Percentiles rank a stretch among this genome's conserved stretches.
Evolutionary conservation across 2,797 vertebrate species (phyloP).

Genomic region (Crocodylus rhombifer): DNA sequence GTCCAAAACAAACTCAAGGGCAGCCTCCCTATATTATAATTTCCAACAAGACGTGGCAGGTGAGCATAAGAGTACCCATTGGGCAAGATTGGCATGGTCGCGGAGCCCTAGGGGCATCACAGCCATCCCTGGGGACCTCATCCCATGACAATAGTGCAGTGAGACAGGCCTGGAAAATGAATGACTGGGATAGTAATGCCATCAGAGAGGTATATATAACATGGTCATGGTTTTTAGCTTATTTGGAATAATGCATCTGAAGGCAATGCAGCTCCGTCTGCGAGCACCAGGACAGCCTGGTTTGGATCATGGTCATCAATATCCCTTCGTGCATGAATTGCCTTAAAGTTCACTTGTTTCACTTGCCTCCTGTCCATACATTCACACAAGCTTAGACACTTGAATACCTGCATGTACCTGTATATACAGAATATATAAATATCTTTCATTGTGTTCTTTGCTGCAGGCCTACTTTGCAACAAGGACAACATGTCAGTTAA

Average conservation of each 20-base stretch:
- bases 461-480: conserved; percentile 74
- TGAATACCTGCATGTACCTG: neutral
- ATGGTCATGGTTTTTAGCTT: no score
- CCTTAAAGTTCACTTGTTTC: neutral
- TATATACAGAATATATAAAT: neutral
- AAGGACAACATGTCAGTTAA: conserved; percentile 80
- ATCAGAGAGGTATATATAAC: no score
- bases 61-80: no score
- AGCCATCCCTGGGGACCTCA: no score
- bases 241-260: neutral
- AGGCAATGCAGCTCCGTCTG: neutral
- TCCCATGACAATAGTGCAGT: neutral
- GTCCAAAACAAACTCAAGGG: no score
- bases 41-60: no score
- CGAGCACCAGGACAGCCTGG: neutral
- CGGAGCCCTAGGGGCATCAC: no score
- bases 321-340: neutral
- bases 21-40: no score
- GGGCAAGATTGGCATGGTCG: no score
- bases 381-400: neutral
- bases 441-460: conserved; percentile 41
- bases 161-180: neutral
- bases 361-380: neutral
- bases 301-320: neutral
- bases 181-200: no score